These are phyloP conservation scores for Aplysina aerophoba DNA, from an alignment of 37 sponge, comb jelly and placozoan genomes.

Conservation along the genomic window DNA sequence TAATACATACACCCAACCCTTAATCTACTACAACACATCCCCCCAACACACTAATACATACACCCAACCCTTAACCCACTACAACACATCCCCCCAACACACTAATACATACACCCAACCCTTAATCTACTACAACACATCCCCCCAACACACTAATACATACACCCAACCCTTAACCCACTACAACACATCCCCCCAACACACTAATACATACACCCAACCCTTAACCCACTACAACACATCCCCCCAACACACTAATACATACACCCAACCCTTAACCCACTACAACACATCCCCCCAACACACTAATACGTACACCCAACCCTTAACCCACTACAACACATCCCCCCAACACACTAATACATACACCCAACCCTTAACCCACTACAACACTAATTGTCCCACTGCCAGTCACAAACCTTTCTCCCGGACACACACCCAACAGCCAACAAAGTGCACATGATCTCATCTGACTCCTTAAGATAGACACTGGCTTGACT, in stretches of 20 bases:
- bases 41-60: constrained; percentile 30
- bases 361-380: no score
- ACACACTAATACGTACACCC: neutral
- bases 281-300: neutral
- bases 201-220: constrained; percentile 34
- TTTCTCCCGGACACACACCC: no score
- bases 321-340: no score
- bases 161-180: no score
- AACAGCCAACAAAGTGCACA: no score
- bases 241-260: neutral
- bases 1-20: no score
- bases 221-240: neutral
- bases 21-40: neutral
- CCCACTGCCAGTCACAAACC: no score
- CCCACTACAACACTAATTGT: no score
- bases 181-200: no score
- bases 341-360: neutral
- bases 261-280: neutral
- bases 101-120: neutral
- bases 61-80: neutral
- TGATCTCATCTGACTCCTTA: no score
- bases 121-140: neutral
- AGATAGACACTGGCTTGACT: no score
- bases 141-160: neutral
- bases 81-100: constrained; percentile 14